These are phyloP conservation scores for Cephus nigrinus DNA, from an alignment of 2,888 invertebrate species.

Conservation along the genomic window DNA sequence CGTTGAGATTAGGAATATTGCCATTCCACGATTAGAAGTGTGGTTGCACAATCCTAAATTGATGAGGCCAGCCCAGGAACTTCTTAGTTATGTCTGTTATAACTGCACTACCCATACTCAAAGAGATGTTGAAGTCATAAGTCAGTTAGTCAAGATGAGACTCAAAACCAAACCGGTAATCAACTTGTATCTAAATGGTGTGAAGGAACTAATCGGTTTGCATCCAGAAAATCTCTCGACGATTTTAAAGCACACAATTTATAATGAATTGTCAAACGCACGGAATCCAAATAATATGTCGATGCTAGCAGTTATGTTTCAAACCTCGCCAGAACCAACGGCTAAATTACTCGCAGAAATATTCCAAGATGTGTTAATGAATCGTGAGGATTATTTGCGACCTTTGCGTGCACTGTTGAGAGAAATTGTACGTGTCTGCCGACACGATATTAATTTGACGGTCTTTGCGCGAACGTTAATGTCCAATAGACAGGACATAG, in stretches of 20 bases:
- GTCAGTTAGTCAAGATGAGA: constrained; percentile 88
- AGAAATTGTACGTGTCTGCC: constrained; percentile 87
- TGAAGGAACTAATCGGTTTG: constrained; percentile 89
- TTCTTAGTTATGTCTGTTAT: constrained; percentile 89
- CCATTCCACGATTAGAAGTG: constrained; percentile 85
- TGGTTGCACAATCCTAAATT: constrained; percentile 98
- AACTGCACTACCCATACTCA: constrained; percentile 83
- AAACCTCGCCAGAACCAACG: constrained; percentile 83
- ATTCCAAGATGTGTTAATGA: constrained; percentile 85
- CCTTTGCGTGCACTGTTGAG: constrained; percentile 87
- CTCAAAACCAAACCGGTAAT: constrained; percentile 94
- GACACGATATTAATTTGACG: constrained; percentile 83
- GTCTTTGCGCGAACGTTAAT: constrained; percentile 84
- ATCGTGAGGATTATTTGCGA: constrained; percentile 90
- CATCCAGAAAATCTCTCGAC: constrained; percentile 87
- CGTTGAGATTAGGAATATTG: constrained; percentile 84
- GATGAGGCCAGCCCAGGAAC: constrained; percentile 90
- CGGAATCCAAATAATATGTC: constrained; percentile 96
- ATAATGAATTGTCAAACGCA: constrained; percentile 92
- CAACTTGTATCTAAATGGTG: constrained; percentile 87
- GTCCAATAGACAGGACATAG: constrained; percentile 73
- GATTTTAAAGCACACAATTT: constrained; percentile 90
- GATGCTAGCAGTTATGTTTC: constrained; percentile 89
- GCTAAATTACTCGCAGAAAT: constrained; percentile 87
- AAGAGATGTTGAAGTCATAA: constrained; percentile 80